Evolutionary conservation across 2,113 vertebrate species (phyloP).

Genomic region (Psittacara wagleri): DNA sequence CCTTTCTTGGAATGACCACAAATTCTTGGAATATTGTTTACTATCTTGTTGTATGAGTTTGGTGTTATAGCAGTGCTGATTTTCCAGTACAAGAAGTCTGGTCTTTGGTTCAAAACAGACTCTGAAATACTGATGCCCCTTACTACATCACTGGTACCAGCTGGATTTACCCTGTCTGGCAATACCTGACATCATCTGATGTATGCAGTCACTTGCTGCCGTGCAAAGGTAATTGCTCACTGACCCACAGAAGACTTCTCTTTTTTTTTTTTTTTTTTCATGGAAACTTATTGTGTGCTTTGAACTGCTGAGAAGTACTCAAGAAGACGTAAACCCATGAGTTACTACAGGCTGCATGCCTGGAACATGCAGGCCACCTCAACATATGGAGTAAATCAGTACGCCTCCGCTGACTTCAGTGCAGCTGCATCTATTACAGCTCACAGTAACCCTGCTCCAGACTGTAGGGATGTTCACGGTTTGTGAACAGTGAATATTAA

Average conservation of each 20-base stretch:
- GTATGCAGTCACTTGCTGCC: not conserved
- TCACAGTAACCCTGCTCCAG: not conserved
- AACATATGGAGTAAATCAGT: slow-evolving; percentile 4
- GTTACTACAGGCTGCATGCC: not conserved
- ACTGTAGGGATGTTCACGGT: not conserved
- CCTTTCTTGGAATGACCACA: not conserved
- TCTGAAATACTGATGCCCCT: not conserved
- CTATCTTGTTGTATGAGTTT: not conserved
- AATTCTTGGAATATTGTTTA: not conserved
- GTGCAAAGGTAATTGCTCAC: not conserved
- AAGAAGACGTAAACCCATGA: not conserved
- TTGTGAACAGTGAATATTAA: not conserved
- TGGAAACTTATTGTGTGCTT: not conserved
- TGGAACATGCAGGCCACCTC: not conserved
- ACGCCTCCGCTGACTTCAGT: not conserved
- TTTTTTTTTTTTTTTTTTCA: not conserved
- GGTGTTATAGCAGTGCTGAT: not conserved
- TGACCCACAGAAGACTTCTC: not conserved
- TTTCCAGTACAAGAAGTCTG: not conserved
- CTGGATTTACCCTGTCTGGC: not conserved
- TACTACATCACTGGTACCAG: not conserved
- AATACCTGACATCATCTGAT: not conserved
- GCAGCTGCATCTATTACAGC: not conserved
- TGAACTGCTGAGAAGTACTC: slow-evolving; percentile 9
- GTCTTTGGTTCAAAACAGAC: not conserved